phyloP scores from a whole-genome alignment of 37 sponge, comb jelly and placozoan species.

The Lycopodina hypogea region DNA sequence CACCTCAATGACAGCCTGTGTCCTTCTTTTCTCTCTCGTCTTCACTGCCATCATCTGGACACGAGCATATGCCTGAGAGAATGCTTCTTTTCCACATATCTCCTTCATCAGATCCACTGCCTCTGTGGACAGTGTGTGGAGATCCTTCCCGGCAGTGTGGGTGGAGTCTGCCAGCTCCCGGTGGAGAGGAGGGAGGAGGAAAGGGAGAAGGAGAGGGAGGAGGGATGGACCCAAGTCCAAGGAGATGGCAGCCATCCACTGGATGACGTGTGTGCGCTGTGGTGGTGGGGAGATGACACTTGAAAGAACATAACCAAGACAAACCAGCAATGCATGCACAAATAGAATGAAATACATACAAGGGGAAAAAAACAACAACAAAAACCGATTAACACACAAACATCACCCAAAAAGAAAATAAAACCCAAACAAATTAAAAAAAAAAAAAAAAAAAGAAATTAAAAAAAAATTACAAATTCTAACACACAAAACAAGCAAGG shows the following conservation, averaged over 20 bases:
- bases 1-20: conserved; percentile 70
- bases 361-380: too few relatives aligned
- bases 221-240: conserved; percentile 43
- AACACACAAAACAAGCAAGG: too few relatives aligned
- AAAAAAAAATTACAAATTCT: too few relatives aligned
- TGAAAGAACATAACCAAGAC: neutral
- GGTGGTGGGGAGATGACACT: neutral
- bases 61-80: conserved; percentile 56
- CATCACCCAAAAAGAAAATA: too few relatives aligned
- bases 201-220: conserved; percentile 38
- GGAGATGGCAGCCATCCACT: conserved; percentile 82
- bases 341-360: neutral
- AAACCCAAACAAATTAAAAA: too few relatives aligned
- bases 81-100: conserved; percentile 56
- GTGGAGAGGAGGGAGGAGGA: conserved; percentile 61
- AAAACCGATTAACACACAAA: too few relatives aligned
- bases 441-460: too few relatives aligned
- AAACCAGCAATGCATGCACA: too few relatives aligned
- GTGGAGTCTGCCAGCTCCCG: conserved; percentile 49
- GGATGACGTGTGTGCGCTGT: conserved; percentile 72
- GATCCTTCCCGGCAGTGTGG: conserved; percentile 41
- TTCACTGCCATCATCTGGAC: conserved; percentile 44
- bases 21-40: conserved; percentile 56
- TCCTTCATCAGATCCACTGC: conserved; percentile 66
- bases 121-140: conserved; percentile 63